Percentiles rank a stretch among this genome's conserved stretches.
These are phyloP conservation scores for Sycophaga agraensis DNA, from an alignment of 1,140 invertebrate species.

Conservation along the genomic window DNA sequence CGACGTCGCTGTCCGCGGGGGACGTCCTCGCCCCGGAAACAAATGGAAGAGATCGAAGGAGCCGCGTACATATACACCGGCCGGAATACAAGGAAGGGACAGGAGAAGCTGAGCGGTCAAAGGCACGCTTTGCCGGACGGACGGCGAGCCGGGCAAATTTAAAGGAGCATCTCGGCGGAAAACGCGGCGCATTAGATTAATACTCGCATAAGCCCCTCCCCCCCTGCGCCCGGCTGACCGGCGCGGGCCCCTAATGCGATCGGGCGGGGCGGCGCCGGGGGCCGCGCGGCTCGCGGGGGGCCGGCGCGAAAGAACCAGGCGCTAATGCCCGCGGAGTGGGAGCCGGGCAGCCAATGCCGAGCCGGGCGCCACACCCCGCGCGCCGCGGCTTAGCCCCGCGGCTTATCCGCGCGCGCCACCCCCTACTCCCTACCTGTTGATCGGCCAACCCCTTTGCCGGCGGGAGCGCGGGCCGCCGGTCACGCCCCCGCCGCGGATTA, in stretches of 20 bases:
- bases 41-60: not conserved
- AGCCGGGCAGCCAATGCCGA: not conserved
- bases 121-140: not conserved
- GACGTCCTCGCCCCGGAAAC: not conserved
- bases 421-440: not conserved
- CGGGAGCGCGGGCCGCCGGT: not conserved
- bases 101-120: not conserved
- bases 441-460: too few relatives aligned
- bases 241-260: too few relatives aligned
- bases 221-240: not conserved
- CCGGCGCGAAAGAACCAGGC: too few relatives aligned
- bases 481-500: not conserved
- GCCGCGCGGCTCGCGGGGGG: not conserved
- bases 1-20: too few relatives aligned
- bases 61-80: too few relatives aligned
- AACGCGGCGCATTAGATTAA: constrained; percentile 56
- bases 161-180: constrained; percentile 48
- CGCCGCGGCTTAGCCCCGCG: not conserved
- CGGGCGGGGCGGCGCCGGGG: too few relatives aligned
- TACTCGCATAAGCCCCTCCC: constrained; percentile 48
- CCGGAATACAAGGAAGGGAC: not conserved
- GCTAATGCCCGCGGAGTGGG: not conserved
- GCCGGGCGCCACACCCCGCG: not conserved
- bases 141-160: constrained; percentile 40
- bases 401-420: not conserved